phyloP scores from a whole-genome alignment of 2,888 invertebrate species.

The Amblyteles armatorius region DNA sequence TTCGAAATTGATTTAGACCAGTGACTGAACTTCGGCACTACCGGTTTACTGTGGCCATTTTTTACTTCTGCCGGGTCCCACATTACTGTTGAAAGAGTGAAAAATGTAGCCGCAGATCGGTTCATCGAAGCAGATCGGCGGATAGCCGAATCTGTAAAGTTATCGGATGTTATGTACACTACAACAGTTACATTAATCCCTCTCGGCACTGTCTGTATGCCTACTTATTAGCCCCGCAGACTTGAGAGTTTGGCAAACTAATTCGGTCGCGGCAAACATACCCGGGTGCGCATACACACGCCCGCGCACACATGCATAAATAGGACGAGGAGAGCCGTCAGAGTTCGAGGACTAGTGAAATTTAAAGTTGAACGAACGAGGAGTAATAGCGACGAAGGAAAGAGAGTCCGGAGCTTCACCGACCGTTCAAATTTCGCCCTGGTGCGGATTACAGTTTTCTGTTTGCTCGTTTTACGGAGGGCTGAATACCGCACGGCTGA shows the following conservation, averaged over 20 bases:
- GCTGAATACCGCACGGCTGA: conserved; percentile 59
- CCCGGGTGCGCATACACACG: conserved; percentile 7
- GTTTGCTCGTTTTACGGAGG: conserved; percentile 60
- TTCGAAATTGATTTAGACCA: no score
- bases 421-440: conserved; percentile 62
- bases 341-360: conserved; percentile 58
- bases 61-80: no score
- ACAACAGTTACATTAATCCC: conserved; percentile 6
- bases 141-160: conserved; percentile 36
- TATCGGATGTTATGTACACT: conserved; percentile 34
- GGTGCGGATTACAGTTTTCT: conserved; percentile 65
- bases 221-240: conserved; percentile 39
- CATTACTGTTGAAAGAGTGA: background rate
- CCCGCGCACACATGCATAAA: conserved; percentile 20
- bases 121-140: background rate
- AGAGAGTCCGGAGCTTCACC: conserved; percentile 38
- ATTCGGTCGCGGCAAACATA: conserved; percentile 59
- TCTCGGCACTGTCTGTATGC: conserved; percentile 33
- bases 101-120: background rate
- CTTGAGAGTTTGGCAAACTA: conserved; percentile 63
- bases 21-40: no score
- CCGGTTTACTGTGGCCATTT: no score
- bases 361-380: conserved; percentile 65
- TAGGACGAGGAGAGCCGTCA: background rate
- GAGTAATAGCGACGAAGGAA: conserved; percentile 56